These are phyloP conservation scores for Tenodera sinensis DNA, from an alignment of 2,888 invertebrate species.

Conservation along the genomic window DNA sequence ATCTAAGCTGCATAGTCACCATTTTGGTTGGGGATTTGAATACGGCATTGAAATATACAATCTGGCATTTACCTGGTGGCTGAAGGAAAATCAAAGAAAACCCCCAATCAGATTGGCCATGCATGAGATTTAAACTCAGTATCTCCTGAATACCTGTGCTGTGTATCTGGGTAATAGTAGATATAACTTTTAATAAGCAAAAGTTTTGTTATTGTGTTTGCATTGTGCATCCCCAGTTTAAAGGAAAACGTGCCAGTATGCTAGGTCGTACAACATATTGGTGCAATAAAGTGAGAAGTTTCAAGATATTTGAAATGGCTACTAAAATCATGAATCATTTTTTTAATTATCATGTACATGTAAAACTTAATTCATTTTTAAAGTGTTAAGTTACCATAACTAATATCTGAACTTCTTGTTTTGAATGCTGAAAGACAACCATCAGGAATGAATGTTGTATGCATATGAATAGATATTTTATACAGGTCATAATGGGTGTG, in stretches of 20 bases:
- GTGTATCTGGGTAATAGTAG: no score
- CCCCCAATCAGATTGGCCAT: no score
- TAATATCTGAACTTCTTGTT: not conserved
- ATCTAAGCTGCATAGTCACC: no score
- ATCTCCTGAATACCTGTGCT: no score
- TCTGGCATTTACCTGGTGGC: no score
- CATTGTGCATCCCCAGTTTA: not conserved
- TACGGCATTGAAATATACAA: no score
- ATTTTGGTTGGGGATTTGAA: no score
- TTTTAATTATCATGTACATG: not conserved
- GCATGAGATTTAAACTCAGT: no score
- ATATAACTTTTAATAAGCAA: not conserved
- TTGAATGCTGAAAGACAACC: not conserved
- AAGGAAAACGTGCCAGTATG: not conserved
- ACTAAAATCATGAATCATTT: not conserved
- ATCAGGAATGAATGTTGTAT: not conserved
- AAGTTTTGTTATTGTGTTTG: not conserved
- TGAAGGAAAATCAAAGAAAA: no score
- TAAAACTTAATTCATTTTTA: not conserved
- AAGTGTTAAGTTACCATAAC: not conserved
- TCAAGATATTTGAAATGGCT: not conserved
- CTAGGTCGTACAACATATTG: not conserved
- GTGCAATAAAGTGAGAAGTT: not conserved
- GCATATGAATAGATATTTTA: not conserved
- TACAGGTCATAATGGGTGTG: not conserved